These are phyloP conservation scores for Chromis chromis DNA, from an alignment of 2,797 vertebrate species.

Conservation along the genomic window DNA sequence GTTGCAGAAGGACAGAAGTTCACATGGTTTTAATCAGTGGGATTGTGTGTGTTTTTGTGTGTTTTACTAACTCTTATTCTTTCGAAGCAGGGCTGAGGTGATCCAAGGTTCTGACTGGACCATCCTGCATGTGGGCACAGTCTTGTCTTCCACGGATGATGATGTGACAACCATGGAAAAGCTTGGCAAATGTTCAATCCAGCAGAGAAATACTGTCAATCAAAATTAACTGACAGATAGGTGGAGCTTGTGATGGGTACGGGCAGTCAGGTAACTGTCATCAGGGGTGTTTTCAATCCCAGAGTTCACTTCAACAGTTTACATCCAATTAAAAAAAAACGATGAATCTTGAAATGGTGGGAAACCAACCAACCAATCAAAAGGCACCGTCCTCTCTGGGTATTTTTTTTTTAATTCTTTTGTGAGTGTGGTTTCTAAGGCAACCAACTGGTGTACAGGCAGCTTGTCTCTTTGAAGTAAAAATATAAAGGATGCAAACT, in stretches of 20 bases:
- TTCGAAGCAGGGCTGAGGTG: slow-evolving; percentile 85
- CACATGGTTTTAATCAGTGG: background rate
- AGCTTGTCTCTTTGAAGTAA: slow-evolving; percentile 83
- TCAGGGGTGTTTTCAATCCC: slow-evolving; percentile 70
- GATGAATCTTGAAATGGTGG: slow-evolving; percentile 80
- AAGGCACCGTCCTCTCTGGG: slow-evolving; percentile 86
- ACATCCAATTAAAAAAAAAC: slow-evolving; percentile 73
- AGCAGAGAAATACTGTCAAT: slow-evolving; percentile 80
- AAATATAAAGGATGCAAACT: slow-evolving; percentile 87
- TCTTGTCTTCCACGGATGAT: slow-evolving; percentile 88
- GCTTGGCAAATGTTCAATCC: slow-evolving; percentile 75
- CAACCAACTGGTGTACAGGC: slow-evolving; percentile 86
- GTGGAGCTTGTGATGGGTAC: background rate
- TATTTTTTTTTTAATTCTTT: slow-evolving; percentile 60
- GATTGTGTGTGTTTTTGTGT: slow-evolving; percentile 22
- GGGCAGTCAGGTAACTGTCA: slow-evolving; percentile 57
- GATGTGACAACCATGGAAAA: slow-evolving; percentile 91
- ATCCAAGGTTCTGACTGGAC: slow-evolving; percentile 89
- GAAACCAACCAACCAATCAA: slow-evolving; percentile 80
- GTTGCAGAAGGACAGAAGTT: background rate
- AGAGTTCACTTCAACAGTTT: slow-evolving; percentile 73
- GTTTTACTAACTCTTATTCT: slow-evolving; percentile 88
- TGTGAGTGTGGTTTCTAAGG: slow-evolving; percentile 87
- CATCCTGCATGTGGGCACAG: slow-evolving; percentile 87
- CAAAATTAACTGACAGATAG: slow-evolving; percentile 51